Base-by-base conservation (phyloP, 2,888 invertebrate species). In the Reticulitermes lucifugus region DNA sequence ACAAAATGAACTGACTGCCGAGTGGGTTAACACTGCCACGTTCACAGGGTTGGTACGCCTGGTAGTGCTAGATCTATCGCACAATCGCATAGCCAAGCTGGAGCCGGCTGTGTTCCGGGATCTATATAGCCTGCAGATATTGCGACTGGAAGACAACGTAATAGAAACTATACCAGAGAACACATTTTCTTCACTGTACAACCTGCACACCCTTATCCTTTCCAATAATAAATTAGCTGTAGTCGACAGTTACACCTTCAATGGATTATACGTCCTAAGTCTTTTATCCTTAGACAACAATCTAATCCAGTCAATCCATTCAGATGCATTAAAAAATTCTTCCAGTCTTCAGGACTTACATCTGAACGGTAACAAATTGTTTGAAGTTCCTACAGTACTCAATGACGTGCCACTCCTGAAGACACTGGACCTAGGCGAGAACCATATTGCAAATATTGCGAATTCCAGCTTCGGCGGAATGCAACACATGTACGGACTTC, bases 351-450 rank as follows among this genome's bases (percentile, higher is more conserved):
- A 96, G 92, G 96, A 96, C 91, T 91, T 97, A 88, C 96, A 96
- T 91, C 93, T 97, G 88, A 96, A 96, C 91, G 95, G 95, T 87
- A 97, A 97, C 90, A 94, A 95, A 89, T 92, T 97, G 86, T 93
- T 94, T 88, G 93, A 94, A 89, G 95, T 97, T 86, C 97, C 97
- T 84, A 96, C 95, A 79, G 91, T 91, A 21, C 91, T 96, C 82
- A 93, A 93, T 89, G 94, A 94, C 90, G 94, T 96, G 88, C 95
- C 95, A 79, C 93, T 95, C 89, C 91, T 98, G 86, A 95, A 95
- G 90, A 95, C 95, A 35, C 92, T 98, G 87, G 96, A 97, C 91
- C 92, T 98, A 88, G 96, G 96, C 51, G 96, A 96, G 91, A 98
- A 98, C 91, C 94, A 95, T 89, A 96, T 98, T 89, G 94, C 94